Conservation (phyloP, 1,140 invertebrate genomes). For the Schlechtendalia chinensis region DNA sequence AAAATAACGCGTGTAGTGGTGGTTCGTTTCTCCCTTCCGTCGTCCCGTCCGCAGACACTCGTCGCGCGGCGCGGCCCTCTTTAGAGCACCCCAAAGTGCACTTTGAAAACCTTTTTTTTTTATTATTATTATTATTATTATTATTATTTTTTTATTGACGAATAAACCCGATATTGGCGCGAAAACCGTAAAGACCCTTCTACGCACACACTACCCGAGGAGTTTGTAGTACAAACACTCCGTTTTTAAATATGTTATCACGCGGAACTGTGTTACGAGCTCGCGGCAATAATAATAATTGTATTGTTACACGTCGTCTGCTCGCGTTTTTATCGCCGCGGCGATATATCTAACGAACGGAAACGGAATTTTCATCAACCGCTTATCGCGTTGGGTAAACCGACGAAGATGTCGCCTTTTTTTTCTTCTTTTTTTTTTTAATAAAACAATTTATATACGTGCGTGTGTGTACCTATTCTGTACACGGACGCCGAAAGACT, state of each 20-base stretch:
- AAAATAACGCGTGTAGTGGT: slow-evolving; percentile 12
- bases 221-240: background rate
- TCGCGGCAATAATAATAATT: too few species aligned
- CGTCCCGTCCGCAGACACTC: too few species aligned
- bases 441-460: too few species aligned
- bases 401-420: too few species aligned
- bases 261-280: too few species aligned
- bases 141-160: slow-evolving; percentile 40
- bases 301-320: too few species aligned
- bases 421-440: too few species aligned
- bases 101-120: slow-evolving; percentile 32
- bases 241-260: background rate
- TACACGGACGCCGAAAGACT: background rate
- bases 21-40: background rate
- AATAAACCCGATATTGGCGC: slow-evolving; percentile 15
- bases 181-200: background rate
- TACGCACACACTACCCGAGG: background rate
- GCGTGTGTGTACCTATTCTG: too few species aligned
- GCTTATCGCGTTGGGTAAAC: too few species aligned
- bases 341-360: too few species aligned
- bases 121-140: background rate
- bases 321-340: too few species aligned
- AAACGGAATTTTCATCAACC: too few species aligned
- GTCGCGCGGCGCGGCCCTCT: background rate
- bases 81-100: slow-evolving; percentile 10